Evolutionary conservation across 2,888 invertebrate genomes (phyloP).

Genomic region (Doris montereyensis): DNA sequence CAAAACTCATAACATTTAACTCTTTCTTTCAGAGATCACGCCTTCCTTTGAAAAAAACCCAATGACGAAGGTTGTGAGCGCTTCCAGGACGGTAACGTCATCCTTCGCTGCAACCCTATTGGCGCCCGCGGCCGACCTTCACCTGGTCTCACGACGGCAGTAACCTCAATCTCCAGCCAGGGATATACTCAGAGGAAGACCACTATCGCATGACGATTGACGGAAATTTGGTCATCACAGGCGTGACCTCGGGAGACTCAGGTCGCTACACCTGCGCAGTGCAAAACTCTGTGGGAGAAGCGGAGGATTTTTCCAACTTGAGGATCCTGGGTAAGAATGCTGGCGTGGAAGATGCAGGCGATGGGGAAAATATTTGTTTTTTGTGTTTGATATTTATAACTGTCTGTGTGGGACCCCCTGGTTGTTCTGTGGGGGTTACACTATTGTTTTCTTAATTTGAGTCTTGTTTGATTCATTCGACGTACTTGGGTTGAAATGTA

Average conservation of each 20-base stretch:
- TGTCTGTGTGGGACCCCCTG: too few species aligned
- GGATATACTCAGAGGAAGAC: constrained; percentile 35
- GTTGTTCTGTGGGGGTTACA: too few species aligned
- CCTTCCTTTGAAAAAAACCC: constrained; percentile 93
- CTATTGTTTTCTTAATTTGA: too few species aligned
- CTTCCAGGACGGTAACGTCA: constrained; percentile 92
- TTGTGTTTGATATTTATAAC: background rate
- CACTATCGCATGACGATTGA: constrained; percentile 77
- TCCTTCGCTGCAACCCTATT: constrained; percentile 91
- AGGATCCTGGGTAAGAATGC: constrained; percentile 53
- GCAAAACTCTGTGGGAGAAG: constrained; percentile 66
- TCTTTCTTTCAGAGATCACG: constrained; percentile 77
- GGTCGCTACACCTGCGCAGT: constrained; percentile 89
- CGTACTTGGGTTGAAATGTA: too few species aligned
- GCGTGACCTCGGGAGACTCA: constrained; percentile 82
- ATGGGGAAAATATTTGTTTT: background rate
- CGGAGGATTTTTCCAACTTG: constrained; percentile 50
- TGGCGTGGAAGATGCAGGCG: background rate
- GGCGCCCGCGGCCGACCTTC: constrained; percentile 81
- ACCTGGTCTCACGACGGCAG: constrained; percentile 45
- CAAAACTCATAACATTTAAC: too few species aligned
- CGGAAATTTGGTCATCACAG: constrained; percentile 80
- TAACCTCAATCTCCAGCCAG: constrained; percentile 40
- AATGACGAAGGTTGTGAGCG: constrained; percentile 89
- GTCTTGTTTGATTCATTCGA: too few species aligned